Evolutionary conservation across 64 coral and sea anemone genomes (phyloP), one percentile per base, ranked within the genome.

Genomic region (Montipora sp.): DNA sequence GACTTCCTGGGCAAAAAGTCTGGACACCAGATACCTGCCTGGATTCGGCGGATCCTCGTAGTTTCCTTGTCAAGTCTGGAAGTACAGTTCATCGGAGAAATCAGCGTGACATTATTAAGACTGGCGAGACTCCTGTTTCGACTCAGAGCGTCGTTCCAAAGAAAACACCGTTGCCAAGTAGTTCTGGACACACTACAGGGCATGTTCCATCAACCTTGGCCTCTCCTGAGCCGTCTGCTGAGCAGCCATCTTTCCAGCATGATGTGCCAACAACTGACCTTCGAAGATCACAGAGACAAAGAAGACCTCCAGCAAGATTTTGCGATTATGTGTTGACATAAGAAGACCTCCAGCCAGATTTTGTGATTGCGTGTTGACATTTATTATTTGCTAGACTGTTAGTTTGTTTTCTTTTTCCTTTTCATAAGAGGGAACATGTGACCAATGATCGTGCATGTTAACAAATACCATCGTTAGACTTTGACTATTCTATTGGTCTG

Each of bases 41-140:
- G 60, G 83, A 86, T 47, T 70, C 8, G 59, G 60, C 47, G 46
- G 83, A 47, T 70, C 59, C 43, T 73, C 24, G 83, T 47, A 86
- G 83, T 73, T 86, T 47, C 68, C 59, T 70, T 67, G 1, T 70
- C 59, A 86, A 86, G 60, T 19, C 47, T 13, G 36, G 83, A 47
- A 53, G 48, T 73, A 43, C 43, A 50, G 83, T 86, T 70, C 69
- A 12, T 70, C 63, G 83, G 20, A 67, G 68, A 50, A 86, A 86
- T 16, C 83, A 60, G 46, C 59, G 83, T 46, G 27, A 86, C 68
- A 36, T 86, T 67, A 46, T 86, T 48, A 86, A 70, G 36, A 86
- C 83, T 51, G 20, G 68, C 16, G 61, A 86, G 61, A 67, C 83
- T 70, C 24, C 83, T 67, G 59, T 45, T 80, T 2, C 48, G 3